Conservation (phyloP, 1,140 invertebrate species). For the Palaemon carinicauda region DNA sequence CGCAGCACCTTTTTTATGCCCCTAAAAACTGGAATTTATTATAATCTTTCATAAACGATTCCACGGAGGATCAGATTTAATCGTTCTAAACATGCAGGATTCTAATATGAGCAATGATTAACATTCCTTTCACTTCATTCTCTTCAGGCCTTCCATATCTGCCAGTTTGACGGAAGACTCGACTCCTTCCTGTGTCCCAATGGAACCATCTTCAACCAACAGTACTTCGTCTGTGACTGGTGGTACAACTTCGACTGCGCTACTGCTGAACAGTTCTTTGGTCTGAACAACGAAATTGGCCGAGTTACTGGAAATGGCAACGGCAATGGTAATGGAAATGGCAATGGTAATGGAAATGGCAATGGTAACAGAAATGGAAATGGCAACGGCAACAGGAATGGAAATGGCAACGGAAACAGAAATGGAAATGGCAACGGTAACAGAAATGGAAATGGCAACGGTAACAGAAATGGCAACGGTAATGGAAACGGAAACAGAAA, state of each 20-base stretch:
- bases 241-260: conserved; percentile 64
- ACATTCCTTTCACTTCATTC: too few species aligned
- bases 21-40: too few species aligned
- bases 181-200: conserved; percentile 66
- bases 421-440: not conserved
- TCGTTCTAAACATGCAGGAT: too few species aligned
- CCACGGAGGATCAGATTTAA: too few species aligned
- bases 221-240: conserved; percentile 65
- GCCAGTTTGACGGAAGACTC: conserved; percentile 62
- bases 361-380: not conserved
- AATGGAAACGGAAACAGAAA: not conserved
- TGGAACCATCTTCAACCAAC: conserved; percentile 65
- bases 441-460: not conserved
- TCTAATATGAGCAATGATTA: too few species aligned
- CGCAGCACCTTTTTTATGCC: too few species aligned
- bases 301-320: conserved; percentile 12
- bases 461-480: not conserved
- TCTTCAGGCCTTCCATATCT: conserved; percentile 65
- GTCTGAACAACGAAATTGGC: conserved; percentile 62
- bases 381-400: not conserved
- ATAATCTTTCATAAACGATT: too few species aligned
- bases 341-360: not conserved
- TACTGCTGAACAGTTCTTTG: conserved; percentile 64
- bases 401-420: not conserved
- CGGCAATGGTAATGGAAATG: conserved; percentile 18